Percentiles rank a stretch among this genome's conserved stretches.
phyloP scores from a whole-genome alignment of 2,113 vertebrate genomes.

The Petrocephalus microphthalmus region DNA sequence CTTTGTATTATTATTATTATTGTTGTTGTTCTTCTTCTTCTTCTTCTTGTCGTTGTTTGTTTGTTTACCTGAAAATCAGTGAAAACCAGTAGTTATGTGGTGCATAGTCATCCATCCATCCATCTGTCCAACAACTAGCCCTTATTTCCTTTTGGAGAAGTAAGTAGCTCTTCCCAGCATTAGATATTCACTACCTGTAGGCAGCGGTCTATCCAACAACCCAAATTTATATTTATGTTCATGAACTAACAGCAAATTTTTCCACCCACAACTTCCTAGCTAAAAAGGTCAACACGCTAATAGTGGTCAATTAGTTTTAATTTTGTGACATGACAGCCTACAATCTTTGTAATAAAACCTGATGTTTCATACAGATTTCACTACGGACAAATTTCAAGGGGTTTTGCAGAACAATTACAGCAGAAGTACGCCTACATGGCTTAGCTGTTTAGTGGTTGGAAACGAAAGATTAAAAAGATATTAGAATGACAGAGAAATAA shows the following conservation, averaged over 20 bases:
- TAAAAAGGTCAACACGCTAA: not conserved
- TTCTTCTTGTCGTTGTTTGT: not conserved
- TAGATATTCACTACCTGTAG: not conserved
- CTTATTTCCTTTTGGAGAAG: not conserved
- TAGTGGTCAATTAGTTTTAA: not conserved
- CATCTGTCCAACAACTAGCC: too few species aligned
- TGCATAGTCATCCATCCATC: too few species aligned
- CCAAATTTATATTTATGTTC: not conserved
- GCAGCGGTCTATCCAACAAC: not conserved
- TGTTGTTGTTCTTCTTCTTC: not conserved
- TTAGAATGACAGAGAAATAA: not conserved
- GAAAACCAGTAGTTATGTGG: too few species aligned
- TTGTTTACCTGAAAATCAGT: too few species aligned
- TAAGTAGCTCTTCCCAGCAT: not conserved
- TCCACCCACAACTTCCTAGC: not conserved
- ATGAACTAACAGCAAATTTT: not conserved
- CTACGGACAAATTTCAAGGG: not conserved
- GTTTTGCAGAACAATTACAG: not conserved
- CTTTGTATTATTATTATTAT: too few species aligned
- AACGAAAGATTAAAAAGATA: not conserved
- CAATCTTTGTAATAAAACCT: not conserved
- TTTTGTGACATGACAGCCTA: not conserved
- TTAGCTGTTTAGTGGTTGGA: not conserved
- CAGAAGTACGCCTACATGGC: not conserved
- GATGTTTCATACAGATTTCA: not conserved